Evolutionary conservation across 1,140 invertebrate genomes (phyloP), one percentile per base, ranked within the genome.

Genomic region (Cotesia typhae): DNA sequence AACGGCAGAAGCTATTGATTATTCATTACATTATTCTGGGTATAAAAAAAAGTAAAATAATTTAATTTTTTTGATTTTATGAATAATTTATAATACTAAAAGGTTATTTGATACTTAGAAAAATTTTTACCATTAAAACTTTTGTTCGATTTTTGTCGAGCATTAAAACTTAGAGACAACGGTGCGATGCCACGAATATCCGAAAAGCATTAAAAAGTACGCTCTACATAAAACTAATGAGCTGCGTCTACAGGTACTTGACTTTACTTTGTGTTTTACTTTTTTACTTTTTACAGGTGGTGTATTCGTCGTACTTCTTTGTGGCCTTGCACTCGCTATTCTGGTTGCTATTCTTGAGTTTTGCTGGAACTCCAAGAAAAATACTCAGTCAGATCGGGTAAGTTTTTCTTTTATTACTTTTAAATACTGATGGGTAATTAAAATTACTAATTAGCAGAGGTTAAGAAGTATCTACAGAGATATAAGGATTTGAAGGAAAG

Each of bases 281-380:
- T 36, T 67, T 76, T 74, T 76, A 53, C 66, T 71, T 70, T 66
- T 75, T 88, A 3, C 88, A 93, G 96, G 96, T 78, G 97, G 97
- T 9, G 96, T 99, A 6, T 99, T 99, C 84, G 96, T 99, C n/a
- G 96, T 99, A 2, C 89, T 99, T 1, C 89, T 99, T 0, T 96
- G 95, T 77, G 97, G 97, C 0, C 87, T 98, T 41, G 94, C 94
- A 0, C 84, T 97, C 14, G 95, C 96, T 0, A 94, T 98, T 70
- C 87, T 98, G 35, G 94, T 98, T 1, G 95, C 96, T 4, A 95
- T 98, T 60, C 88, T 96, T 75, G 97, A 98, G 84, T 98, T 99
- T 84, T 96, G 96, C 78, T 98, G 95, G 94, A 97, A 98, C 84
- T 96, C 96, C 0, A 94, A 93, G 83, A 97, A 96, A 83, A 97